Conservation (phyloP, 2,113 vertebrate species). For the Lamprologus lemairii region DNA sequence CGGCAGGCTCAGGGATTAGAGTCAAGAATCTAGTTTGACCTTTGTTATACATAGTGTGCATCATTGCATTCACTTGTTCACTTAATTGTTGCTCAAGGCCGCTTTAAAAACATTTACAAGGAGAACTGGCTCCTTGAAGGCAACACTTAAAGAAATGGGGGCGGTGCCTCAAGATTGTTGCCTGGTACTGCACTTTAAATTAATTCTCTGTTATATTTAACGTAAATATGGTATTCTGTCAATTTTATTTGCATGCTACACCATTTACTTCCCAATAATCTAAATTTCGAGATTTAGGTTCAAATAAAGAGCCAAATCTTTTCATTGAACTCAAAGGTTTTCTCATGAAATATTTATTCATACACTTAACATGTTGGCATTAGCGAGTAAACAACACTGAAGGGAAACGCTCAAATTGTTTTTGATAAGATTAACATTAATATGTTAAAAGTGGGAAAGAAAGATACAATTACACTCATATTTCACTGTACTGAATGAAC, state of each 20-base stretch:
- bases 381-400: fast-evolving
- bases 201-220: background rate
- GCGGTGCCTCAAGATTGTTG: fast-evolving
- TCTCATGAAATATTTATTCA: too few relatives aligned
- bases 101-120: background rate
- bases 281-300: background rate
- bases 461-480: background rate
- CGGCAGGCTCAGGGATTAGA: background rate
- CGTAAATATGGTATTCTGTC: background rate
- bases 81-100: background rate
- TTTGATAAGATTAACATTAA: background rate
- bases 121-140: background rate
- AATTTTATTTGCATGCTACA: background rate
- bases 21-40: background rate
- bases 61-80: background rate
- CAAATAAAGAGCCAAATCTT: too few relatives aligned
- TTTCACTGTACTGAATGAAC: fast-evolving
- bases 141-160: background rate
- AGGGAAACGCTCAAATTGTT: background rate
- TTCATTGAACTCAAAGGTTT: too few relatives aligned
- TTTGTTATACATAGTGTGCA: background rate
- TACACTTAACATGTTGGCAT: too few relatives aligned
- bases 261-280: background rate
- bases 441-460: background rate
- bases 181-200: fast-evolving